A percentile compares a stretch with the other conserved stretches of the same genome.
These are phyloP conservation scores for Astatotilapia flaviijosephi DNA, from an alignment of 2,113 vertebrate species.

Conservation along the genomic window DNA sequence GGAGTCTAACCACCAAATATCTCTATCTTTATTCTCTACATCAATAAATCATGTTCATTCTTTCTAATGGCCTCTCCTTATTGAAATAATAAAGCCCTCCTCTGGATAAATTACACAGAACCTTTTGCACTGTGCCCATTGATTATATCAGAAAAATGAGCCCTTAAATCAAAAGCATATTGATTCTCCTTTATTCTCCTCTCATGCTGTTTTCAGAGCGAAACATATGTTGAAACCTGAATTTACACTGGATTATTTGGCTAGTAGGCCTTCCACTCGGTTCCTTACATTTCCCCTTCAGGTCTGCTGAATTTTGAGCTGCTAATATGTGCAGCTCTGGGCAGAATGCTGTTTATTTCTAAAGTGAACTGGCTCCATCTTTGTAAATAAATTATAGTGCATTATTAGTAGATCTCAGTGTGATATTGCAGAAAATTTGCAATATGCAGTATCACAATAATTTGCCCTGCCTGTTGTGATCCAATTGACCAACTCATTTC, in stretches of 20 bases:
- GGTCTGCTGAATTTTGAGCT: background rate
- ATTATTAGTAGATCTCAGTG: background rate
- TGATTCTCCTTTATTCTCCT: background rate
- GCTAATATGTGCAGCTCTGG: background rate
- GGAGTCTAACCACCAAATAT: background rate
- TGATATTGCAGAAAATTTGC: background rate
- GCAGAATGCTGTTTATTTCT: background rate
- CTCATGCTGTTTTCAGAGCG: background rate
- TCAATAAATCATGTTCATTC: background rate
- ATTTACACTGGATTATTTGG: background rate
- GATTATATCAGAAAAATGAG: background rate
- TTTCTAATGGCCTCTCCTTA: background rate
- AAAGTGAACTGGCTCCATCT: background rate
- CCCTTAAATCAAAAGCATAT: background rate
- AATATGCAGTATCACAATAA: background rate
- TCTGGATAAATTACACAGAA: background rate
- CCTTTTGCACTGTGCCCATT: background rate
- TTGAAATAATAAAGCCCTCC: background rate
- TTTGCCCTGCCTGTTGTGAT: background rate
- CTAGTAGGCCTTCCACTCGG: background rate
- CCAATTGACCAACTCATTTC: background rate
- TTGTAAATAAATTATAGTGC: background rate
- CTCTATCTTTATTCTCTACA: background rate
- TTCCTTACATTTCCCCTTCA: background rate
- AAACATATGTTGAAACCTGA: background rate